Evolutionary conservation across 2,888 invertebrate genomes (phyloP), one percentile per base, ranked within the genome.

Genomic region (Lasioglossum morio): DNA sequence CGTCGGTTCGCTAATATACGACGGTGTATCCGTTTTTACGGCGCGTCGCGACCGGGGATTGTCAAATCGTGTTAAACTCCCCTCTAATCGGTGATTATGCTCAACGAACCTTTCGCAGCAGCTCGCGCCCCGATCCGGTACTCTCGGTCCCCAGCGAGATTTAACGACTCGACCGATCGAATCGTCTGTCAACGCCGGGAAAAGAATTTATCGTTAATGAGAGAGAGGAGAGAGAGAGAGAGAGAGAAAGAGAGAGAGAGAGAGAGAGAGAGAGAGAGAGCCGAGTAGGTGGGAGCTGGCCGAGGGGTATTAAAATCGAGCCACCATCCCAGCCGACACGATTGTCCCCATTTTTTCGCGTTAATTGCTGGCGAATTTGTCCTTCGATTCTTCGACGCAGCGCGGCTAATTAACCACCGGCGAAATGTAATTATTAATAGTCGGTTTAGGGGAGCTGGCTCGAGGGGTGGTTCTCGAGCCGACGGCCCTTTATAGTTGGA

Each of bases 1-100:
- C 79, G 79, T 80, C 48, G 82, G 69, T 75, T 43, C 74, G 81
- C 73, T 87, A 83, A 89, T 84, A 81, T 73, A 85, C 83, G 79
- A 80, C 76, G 43, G 77, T 84, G 77, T 84, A 81, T 84, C 87
- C 88, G 86, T 86, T 89, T 87, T 90, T 80, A 87, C 90, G 90
- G 77, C 84, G 74, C 34, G 79, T 75, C 86, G 86, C 85, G 85
- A 87, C 87, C 88, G 72, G 85, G 88, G 87, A 86, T 87, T 86
- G 91, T 91, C 89, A 76, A 90, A 90, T 91, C 89, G 89, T 83
- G 92, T 89, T 92, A 91, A 89, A 91, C 77, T 82, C 81, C 81
- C 88, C 90, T 81, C 77, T 87, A 87, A 87, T 85, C 57, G 83
- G 84, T 88, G 91, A 91, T 91, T 89, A 87, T 88, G 90, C 78